Percentiles rank a stretch among this genome's conserved stretches.
Evolutionary conservation across 2,888 invertebrate genomes (phyloP).

Genomic region (Panopea generosa): DNA sequence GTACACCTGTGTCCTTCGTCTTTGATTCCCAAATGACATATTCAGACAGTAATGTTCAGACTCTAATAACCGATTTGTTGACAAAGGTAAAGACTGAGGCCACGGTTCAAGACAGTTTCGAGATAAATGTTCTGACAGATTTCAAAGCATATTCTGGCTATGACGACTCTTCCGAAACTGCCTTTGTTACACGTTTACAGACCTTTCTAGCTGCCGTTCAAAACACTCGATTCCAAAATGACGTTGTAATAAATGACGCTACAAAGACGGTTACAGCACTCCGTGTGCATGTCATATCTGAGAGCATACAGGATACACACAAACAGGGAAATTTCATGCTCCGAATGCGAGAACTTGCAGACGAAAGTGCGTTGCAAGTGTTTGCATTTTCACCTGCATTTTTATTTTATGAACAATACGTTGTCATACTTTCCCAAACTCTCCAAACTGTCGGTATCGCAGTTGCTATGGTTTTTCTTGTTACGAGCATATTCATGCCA

Average conservation of each 20-base stretch:
- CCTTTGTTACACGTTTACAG: neutral
- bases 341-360: neutral
- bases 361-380: constrained; percentile 61
- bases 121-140: neutral
- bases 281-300: neutral
- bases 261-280: neutral
- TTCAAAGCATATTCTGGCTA: neutral
- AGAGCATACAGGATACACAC: neutral
- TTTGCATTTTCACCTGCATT: constrained; percentile 73
- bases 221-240: neutral
- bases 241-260: neutral
- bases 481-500: constrained; percentile 78
- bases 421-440: constrained; percentile 74
- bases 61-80: neutral
- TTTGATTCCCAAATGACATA: neutral
- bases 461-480: constrained; percentile 75
- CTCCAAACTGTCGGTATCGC: constrained; percentile 77
- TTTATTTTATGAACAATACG: constrained; percentile 79
- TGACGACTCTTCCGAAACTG: neutral
- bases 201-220: neutral
- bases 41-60: neutral
- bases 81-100: neutral
- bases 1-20: too few species aligned
- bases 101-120: neutral
- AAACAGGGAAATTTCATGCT: neutral